phyloP scores from a whole-genome alignment of 2,888 invertebrate species.

The Sthenelais limicola region DNA sequence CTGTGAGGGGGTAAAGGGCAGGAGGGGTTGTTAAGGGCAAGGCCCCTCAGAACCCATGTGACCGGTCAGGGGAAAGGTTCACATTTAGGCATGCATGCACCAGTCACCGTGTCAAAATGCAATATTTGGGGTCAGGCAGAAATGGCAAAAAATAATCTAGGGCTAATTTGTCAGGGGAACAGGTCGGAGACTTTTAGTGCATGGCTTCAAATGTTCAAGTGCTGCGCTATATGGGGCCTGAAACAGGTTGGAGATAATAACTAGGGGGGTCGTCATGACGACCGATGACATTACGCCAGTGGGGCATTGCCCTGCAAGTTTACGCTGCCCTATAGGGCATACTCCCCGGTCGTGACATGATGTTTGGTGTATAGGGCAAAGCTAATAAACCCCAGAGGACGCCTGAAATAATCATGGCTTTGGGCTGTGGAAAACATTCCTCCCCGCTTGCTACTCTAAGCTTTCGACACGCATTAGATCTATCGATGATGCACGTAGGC shows the following conservation, averaged over 20 bases:
- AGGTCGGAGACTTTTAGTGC: background rate
- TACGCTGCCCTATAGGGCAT: background rate
- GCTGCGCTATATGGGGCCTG: conserved; percentile 4
- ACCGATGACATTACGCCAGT: conserved; percentile 14
- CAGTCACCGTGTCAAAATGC: background rate
- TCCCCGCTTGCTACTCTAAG: too few species aligned
- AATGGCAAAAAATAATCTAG: conserved; percentile 26
- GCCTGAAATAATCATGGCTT: conserved; percentile 32
- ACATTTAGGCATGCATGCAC: background rate
- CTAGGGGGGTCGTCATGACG: conserved; percentile 18
- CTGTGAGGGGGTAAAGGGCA: background rate
- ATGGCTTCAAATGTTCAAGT: conserved; percentile 37
- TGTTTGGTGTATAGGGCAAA: background rate
- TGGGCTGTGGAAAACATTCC: too few species aligned
- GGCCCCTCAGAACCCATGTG: background rate
- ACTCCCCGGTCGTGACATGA: background rate
- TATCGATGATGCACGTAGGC: too few species aligned
- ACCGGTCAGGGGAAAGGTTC: background rate
- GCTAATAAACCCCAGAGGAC: background rate
- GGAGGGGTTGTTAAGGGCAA: background rate
- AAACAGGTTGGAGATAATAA: too few species aligned
- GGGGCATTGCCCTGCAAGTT: conserved; percentile 11
- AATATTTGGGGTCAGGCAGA: conserved; percentile 2
- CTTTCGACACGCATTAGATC: too few species aligned
- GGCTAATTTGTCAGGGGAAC: conserved; percentile 31